Evolutionary conservation across 2,797 vertebrate genomes (phyloP).

Genomic region (Phalloptychus januarius): DNA sequence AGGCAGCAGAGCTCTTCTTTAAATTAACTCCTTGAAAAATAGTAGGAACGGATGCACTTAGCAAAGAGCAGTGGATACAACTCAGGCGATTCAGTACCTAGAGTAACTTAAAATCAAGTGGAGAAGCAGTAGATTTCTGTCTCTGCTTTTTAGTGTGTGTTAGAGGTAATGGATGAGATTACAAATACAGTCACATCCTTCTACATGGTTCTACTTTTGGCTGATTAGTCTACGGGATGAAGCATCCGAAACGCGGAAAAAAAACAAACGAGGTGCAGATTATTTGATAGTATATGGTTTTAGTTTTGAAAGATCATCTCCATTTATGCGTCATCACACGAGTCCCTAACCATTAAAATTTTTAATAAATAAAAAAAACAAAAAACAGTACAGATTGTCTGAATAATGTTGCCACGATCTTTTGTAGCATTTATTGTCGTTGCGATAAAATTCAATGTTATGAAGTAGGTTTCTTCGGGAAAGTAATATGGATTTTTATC

Average conservation of each 20-base stretch:
- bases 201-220: neutral
- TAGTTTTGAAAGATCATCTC: neutral
- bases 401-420: neutral
- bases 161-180: neutral
- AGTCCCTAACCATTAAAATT: neutral
- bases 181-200: neutral
- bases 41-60: slow-evolving; percentile 8
- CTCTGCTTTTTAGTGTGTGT: neutral
- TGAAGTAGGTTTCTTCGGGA: neutral
- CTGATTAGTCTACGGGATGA: neutral
- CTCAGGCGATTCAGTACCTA: slow-evolving; percentile 7
- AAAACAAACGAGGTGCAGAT: neutral
- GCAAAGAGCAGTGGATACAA: neutral
- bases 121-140: neutral
- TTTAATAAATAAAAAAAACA: neutral
- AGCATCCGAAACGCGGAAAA: neutral
- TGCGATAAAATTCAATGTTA: neutral
- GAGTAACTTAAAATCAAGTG: neutral
- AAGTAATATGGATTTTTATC: neutral
- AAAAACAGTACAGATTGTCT: neutral
- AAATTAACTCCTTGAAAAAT: slow-evolving; percentile 6
- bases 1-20: slow-evolving; percentile 15
- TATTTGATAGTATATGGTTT: neutral
- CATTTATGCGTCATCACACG: neutral
- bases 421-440: neutral